phyloP scores from a whole-genome alignment of 2,888 invertebrate genomes.

The Aquatica leii region DNA sequence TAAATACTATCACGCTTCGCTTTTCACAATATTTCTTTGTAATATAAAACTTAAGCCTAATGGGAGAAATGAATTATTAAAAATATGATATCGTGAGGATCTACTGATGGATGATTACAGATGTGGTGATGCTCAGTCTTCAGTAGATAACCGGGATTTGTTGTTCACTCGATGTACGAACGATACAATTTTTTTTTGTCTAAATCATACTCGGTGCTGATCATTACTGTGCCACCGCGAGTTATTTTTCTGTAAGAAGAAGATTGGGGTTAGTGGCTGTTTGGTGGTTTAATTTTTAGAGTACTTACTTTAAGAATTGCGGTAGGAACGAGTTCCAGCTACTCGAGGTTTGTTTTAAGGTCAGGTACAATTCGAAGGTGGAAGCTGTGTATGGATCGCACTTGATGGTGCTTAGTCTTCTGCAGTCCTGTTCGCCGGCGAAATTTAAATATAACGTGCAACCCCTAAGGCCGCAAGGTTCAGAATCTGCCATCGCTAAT shows the following conservation, averaged over 20 bases:
- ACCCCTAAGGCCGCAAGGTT: constrained; percentile 89
- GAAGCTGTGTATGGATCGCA: constrained; percentile 86
- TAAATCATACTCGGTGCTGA: constrained; percentile 83
- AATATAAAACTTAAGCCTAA: constrained; percentile 30
- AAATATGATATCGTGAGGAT: constrained; percentile 22
- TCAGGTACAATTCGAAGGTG: constrained; percentile 89
- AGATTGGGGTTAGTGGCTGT: constrained; percentile 18
- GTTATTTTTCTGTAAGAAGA: constrained; percentile 74
- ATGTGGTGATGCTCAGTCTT: constrained; percentile 38
- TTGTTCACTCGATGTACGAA: constrained; percentile 60
- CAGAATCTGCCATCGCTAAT: constrained; percentile 83
- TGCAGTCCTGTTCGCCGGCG: constrained; percentile 71
- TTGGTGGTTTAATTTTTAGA: background rate
- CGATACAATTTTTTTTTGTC: constrained; percentile 88
- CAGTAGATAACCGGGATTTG: constrained; percentile 25
- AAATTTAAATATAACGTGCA: constrained; percentile 85
- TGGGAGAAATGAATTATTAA: constrained; percentile 31
- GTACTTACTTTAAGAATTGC: constrained; percentile 86
- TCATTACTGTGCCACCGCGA: constrained; percentile 81
- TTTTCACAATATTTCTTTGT: constrained; percentile 37
- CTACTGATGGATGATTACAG: constrained; percentile 26
- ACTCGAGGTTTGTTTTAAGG: constrained; percentile 83
- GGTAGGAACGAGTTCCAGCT: constrained; percentile 88
- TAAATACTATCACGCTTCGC: constrained; percentile 40
- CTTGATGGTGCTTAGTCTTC: constrained; percentile 81